Base-by-base conservation (phyloP, 1,140 invertebrate species). In the Drosophila repletoides region DNA sequence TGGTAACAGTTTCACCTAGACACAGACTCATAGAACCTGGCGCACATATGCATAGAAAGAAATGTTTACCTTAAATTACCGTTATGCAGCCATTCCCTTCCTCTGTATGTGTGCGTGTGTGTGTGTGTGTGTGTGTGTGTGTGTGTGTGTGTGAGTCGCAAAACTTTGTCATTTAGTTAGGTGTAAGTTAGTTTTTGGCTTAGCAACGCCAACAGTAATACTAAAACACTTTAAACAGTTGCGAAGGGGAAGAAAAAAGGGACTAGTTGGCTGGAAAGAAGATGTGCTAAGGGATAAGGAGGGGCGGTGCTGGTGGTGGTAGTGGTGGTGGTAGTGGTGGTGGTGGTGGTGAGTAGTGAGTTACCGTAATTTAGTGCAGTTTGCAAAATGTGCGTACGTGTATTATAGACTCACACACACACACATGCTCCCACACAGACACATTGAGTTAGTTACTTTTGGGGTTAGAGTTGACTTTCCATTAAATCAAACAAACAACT, bases 141-240 rank as follows among this genome's bases (percentile, higher is more conserved):
- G 15, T 58, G 41, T 46, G 53, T 46, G 58, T 33, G 28, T 21
- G 49, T 61, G 51, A 65, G 72, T 63, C 48, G 58, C 53, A 66
- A 83, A 81, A 83, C 77, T 81, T 81, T 83, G 77, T 83, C 77
- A 81, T 83, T 81, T 73, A 81, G 77, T 81, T 81, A 83, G 77
- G 77, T 81, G 77, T 73, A 83, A 83, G 77, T 81, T 83, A 76
- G 77, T 81, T 81, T 81, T 81, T 81, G 77, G 77, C 77, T 81
- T 76, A 83, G 72, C 73, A 41, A 64, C 58, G 53, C 46, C 71
- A 71, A 66, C 67, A 66, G 60, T 72, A 72, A 72, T 74, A 51
- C 72, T 67, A 72, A 81, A 83, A 83, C 77, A 81, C 77, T 83
- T 81, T 83, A 83, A 76, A 68, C 72, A 76, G 46, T 53, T 71